Conservation (phyloP, 2,797 vertebrate genomes). For the Gouania willdenowi region DNA sequence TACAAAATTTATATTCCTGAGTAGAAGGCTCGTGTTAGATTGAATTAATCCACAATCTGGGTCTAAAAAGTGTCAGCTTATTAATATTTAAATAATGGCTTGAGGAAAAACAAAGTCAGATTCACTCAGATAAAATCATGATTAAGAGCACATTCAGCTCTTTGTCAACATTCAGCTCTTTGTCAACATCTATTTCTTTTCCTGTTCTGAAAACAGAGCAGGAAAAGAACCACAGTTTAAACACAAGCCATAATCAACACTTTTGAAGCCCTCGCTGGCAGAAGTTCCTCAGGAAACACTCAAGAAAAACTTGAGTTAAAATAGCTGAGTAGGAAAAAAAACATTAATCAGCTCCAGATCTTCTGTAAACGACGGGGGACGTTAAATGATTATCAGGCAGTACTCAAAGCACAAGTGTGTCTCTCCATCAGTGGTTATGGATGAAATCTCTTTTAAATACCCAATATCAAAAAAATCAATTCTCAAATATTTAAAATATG, state of each 20-base stretch:
- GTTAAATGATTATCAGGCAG: no score
- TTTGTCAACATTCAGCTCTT: background rate
- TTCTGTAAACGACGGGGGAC: no score
- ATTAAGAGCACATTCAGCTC: constrained; percentile 2
- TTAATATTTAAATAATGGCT: background rate
- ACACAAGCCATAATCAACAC: constrained; percentile 30
- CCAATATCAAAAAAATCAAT: no score
- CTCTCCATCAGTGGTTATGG: no score
- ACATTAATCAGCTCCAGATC: constrained; percentile 8
- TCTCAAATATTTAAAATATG: no score
- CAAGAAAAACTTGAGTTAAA: background rate
- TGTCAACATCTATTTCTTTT: constrained; percentile 3
- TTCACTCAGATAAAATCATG: constrained; percentile 8
- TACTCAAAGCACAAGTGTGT: no score
- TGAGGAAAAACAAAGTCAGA: background rate
- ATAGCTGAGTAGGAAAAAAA: background rate
- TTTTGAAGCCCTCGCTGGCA: constrained; percentile 8
- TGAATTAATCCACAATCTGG: no score
- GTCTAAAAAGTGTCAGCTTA: no score
- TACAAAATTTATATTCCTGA: no score
- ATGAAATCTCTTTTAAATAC: no score
- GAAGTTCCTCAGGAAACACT: constrained; percentile 23
- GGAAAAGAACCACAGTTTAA: constrained; percentile 4
- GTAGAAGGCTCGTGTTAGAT: no score
- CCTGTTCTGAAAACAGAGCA: constrained; percentile 2